These are phyloP conservation scores for Lamellibrachia satsuma DNA, from an alignment of 2,888 invertebrate species.

Conservation along the genomic window DNA sequence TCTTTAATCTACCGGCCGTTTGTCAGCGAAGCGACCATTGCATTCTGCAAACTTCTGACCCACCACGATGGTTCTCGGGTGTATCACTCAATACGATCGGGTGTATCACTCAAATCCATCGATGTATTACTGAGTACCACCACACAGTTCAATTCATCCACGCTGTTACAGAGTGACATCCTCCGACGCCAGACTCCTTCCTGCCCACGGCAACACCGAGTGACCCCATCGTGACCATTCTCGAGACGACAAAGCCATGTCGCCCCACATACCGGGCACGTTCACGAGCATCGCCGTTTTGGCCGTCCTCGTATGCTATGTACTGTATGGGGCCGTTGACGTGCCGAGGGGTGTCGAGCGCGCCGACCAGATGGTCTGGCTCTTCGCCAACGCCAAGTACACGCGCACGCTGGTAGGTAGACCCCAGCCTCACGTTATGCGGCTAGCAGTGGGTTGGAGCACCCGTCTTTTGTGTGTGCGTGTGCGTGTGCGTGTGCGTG, in stretches of 20 bases:
- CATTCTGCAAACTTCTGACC: too few species aligned
- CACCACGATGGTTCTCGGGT: too few species aligned
- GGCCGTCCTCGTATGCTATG: conserved; percentile 7
- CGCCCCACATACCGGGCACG: not conserved
- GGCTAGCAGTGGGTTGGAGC: too few species aligned
- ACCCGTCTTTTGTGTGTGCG: too few species aligned
- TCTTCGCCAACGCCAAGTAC: conserved; percentile 29
- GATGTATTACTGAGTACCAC: too few species aligned
- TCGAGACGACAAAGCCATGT: not conserved
- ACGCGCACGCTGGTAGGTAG: conserved; percentile 28
- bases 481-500: too few species aligned
- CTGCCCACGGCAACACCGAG: not conserved
- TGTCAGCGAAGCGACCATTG: too few species aligned
- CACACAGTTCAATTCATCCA: not conserved
- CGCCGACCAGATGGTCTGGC: conserved; percentile 28
- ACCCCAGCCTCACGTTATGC: too few species aligned
- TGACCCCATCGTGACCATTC: not conserved
- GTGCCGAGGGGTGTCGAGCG: conserved; percentile 26
- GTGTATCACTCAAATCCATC: too few species aligned
- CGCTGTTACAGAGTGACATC: not conserved
- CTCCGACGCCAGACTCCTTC: not conserved
- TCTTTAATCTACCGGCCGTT: too few species aligned
- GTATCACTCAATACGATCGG: too few species aligned
- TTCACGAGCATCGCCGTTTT: conserved; percentile 20
- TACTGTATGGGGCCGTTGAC: conserved; percentile 27